Base-by-base conservation (phyloP, 2,113 vertebrate genomes). In the Octodon degus region DNA sequence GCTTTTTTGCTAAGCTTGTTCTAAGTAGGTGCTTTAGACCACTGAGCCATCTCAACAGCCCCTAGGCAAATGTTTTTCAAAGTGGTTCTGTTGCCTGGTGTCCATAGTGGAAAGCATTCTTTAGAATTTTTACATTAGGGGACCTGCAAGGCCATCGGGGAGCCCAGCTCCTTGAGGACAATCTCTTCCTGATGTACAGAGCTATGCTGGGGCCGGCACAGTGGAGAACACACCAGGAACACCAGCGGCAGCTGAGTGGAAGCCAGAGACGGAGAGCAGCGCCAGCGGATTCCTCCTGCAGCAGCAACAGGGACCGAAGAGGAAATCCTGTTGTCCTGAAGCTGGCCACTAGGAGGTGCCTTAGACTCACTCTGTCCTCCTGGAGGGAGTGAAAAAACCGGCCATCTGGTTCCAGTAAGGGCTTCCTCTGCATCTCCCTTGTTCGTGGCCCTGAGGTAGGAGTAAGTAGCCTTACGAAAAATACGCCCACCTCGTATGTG, bases 281-380 rank as follows among this genome's bases (percentile, higher is more conserved):
- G 80, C 5, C 4, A 2, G 32, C 0, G 2, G 9, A 5, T 10
- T n/a, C 40, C 24, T 55, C 58, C 13, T 7, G 25, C 24, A 40
- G 53, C 37, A 67, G 58, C 14, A 24, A 24, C 6, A 16, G 24
- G 1, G 8, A 43, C 34, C 50, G 19, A 58, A 32, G 13, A 27
- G 34, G 34, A 83, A n/a, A 86, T 10, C 20, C 7, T 3, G 37
- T 34, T 2, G 7, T 13, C 43, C 60, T 62, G 60, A 62, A 62
- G 60, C 60, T 24, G 60, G 60, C 95, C 96, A 81, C 95, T 90
- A 92, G 95, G 97, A 89, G 93, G 94, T 76, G 91, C 14, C 16
- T 30, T 55, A 60, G 65, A 37, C 53, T 88, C 65, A 79, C 37
- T 13, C 72, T 13, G 47, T 79, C 43, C 77, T 60, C 65, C 3